Base-by-base conservation (phyloP, 2,113 vertebrate genomes). In the Lophura nycthemera region DNA sequence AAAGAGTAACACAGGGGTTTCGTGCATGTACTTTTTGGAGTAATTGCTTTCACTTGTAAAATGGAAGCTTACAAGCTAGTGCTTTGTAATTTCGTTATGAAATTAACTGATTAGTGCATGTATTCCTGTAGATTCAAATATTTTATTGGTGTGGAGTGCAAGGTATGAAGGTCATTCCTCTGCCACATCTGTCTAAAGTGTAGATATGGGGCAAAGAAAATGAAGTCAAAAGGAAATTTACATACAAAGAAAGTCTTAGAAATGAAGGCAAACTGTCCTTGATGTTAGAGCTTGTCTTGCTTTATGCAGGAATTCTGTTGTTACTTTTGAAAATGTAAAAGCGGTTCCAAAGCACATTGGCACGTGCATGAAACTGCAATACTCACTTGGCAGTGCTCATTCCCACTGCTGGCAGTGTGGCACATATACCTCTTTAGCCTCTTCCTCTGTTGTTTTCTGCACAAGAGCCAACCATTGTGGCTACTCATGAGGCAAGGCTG, bases 341-440 rank as follows among this genome's bases (percentile, higher is more conserved):
- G 82, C 88, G 0, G 66, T 97, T 98, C 97, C 98, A 98, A 98
- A 97, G 96, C 97, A 97, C 97, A 94, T 97, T 98, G 98, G 98
- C 98, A 97, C 79, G 10, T 90, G 76, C 20, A 52, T 67, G 96
- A 96, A 92, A 94, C 97, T 97, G 97, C 97, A 98, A 96, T 96
- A 96, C 97, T 97, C 94, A 92, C 97, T 98, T 98, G 98, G 98
- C 98, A 98, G 84, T 13, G 94, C 93, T 88, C 75, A 86, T 10
- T 96, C 97, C 97, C 97, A 95, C 1, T 93, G 97, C 97, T 98
- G 98, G 98, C 98, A 98, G 92, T 96, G 97, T 86, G 88, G 97
- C 97, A 95, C 98, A 97, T 91, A 97, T 98, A 98, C 97, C 98
- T 97, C 98, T 98, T 98, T 98, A 97, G 97, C 97, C 98, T 97